phyloP scores from a whole-genome alignment of 2,888 invertebrate genomes.

The Thymelicus lineola region DNA sequence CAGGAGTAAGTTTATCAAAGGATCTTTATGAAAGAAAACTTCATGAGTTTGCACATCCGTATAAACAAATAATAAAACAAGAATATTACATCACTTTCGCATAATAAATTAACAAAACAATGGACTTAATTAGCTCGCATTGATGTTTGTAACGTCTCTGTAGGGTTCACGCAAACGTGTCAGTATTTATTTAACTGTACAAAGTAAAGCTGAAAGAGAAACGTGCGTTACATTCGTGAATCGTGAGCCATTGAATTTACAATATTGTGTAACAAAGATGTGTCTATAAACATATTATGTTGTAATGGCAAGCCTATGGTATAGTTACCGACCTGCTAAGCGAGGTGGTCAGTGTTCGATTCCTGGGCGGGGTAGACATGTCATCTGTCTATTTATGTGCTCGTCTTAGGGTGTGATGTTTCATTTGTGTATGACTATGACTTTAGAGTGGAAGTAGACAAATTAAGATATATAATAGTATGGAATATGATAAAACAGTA shows the following conservation, averaged over 20 bases:
- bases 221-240: constrained; percentile 58
- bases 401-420: too few relatives aligned
- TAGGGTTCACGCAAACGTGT: constrained; percentile 1
- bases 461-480: too few relatives aligned
- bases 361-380: background rate
- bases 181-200: constrained; percentile 28
- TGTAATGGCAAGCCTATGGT: background rate
- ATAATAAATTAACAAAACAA: background rate
- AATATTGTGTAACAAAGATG: constrained; percentile 44
- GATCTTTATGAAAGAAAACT: too few relatives aligned
- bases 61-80: too few relatives aligned
- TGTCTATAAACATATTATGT: constrained; percentile 6
- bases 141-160: background rate
- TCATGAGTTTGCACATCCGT: too few relatives aligned
- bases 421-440: too few relatives aligned
- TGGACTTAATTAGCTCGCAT: background rate
- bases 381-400: background rate
- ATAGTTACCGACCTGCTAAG: background rate
- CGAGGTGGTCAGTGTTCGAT: too few relatives aligned
- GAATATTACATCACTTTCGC: background rate
- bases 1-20: too few relatives aligned
- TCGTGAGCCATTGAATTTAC: constrained; percentile 55
- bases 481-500: too few relatives aligned
- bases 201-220: constrained; percentile 44
- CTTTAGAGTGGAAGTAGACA: too few relatives aligned